Base-by-base conservation (phyloP, 2,113 vertebrate species). In the Enhydra lutris region DNA sequence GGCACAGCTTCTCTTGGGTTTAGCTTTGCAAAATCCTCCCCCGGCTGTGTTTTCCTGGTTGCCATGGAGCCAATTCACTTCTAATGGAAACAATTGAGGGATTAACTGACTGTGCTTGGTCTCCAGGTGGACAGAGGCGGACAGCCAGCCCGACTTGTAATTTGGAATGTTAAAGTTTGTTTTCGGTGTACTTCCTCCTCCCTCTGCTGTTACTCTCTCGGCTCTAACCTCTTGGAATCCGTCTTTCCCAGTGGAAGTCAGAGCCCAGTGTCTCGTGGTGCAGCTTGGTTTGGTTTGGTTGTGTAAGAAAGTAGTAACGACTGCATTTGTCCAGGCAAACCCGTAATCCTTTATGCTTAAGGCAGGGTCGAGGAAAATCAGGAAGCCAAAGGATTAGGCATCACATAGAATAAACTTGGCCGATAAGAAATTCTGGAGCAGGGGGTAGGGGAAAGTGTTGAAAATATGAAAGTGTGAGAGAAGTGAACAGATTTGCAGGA, bases 1-100 rank as follows among this genome's bases (percentile, higher is more conserved):
- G 96, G 93, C 80, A 45, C 71, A 73, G 84, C 24, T 89, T 95
- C 52, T 93, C n/a, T 79, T 36, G 76, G 57, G 69, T 45, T 96
- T 79, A 95, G 24, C 87, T 97, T 95, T 88, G 63, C 59, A 94
- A 95, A 94, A 92, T 96, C 45, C 95, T 92, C 57, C 45, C 59
- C 23, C 11, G 71, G 18, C 65, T 94, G 94, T 96, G 94, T 98
- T 96, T 97, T 90, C n/a, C 17, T 91, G 29, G 81, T 97, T 97
- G 91, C 80, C 65, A 52, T 52, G 84, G 57, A 94, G 45, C 47
- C 80, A 84, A 12, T 88, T 94, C 57, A 34, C 7, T 67, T 90
- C 34, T 59, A 20, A 78, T 81, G 91, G 78, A 95, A 97, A 96
- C 55, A 65, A 39, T 15, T 47, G 69, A 73, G 50, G 50, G 85